Evolutionary conservation across 2,113 vertebrate species (phyloP), one percentile per base, ranked within the genome.

Genomic region (Eretmodus cyanostictus): DNA sequence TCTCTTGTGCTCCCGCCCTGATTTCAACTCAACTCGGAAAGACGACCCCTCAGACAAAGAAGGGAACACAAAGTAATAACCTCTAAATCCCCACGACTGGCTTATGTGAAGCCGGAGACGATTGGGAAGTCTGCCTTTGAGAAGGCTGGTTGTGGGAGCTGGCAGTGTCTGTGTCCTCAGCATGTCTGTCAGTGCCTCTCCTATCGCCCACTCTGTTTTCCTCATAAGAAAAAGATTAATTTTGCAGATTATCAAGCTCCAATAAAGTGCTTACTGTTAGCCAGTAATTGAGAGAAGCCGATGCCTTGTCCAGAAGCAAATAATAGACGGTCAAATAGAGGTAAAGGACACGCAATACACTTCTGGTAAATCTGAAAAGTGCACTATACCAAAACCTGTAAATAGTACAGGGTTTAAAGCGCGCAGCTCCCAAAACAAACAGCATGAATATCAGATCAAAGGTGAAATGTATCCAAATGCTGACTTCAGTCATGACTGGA

Each of bases 61-160:
- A 82, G 63, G 84, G 85, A 93, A 92, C 89, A 93, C 91, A 93
- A 87, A 95, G 87, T 92, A 94, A 93, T 95, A 94, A 95, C 93
- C 93, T 91, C 83, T 92, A 95, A 96, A 96, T 96, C 95, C 94
- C 83, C 6, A 68, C 54, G 63, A 71, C 73, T 81, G 91, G 96
- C 94, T 96, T 96, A 96, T 91, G 93, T 95, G 96, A 95, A 96
- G 94, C 89, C 93, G 89, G 95, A 96, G 95, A 95, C 84, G 88
- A 91, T 88, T 86, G 93, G 93, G 95, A 95, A 95, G 93, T 94
- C 86, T 86, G 89, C 92, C 22, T 91, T 8, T 22, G 85, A 90
- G 87, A 54, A 47, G 57, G 83, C 68, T 73, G 22, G 73, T 90
- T 87, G 89, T 86, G 53, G 71, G 90, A 87, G 89, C 86, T 11